phyloP scores from a whole-genome alignment of 2,888 invertebrate species.

The Choristoneura rosaceana region DNA sequence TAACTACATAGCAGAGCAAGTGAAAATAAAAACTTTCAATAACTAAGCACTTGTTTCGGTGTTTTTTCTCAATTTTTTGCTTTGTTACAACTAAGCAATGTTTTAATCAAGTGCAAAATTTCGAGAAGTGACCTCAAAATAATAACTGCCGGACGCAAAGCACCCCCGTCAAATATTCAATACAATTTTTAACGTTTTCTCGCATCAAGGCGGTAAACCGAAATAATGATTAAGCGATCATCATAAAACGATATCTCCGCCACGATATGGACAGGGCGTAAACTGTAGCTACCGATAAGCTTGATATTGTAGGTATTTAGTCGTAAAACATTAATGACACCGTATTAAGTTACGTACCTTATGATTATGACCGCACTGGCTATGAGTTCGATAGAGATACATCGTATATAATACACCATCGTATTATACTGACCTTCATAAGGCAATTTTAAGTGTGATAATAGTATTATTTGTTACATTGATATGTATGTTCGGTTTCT shows the following conservation, averaged over 20 bases:
- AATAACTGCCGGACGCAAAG: not conserved
- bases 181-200: not conserved
- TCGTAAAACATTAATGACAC: slow-evolving; percentile 36
- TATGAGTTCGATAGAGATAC: not conserved
- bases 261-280: slow-evolving; percentile 25
- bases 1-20: too few relatives aligned
- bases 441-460: too few relatives aligned
- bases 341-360: not conserved
- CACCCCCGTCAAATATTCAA: not conserved
- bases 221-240: slow-evolving; percentile 35
- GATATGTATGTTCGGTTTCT: too few relatives aligned
- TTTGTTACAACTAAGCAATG: too few relatives aligned
- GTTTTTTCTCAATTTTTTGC: too few relatives aligned
- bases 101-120: not conserved
- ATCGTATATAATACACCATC: not conserved
- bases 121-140: not conserved
- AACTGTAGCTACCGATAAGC: slow-evolving; percentile 29
- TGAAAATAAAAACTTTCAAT: too few relatives aligned
- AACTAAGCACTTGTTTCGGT: too few relatives aligned
- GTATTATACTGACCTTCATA: not conserved
- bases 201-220: not conserved
- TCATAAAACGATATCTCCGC: slow-evolving; percentile 33
- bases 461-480: too few relatives aligned
- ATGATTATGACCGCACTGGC: slow-evolving; percentile 4
- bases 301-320: slow-evolving; percentile 20